Percentiles rank a stretch among this genome's conserved stretches.
Conservation (phyloP, 2,797 vertebrate species). For the Gallinago nigripennis region DNA sequence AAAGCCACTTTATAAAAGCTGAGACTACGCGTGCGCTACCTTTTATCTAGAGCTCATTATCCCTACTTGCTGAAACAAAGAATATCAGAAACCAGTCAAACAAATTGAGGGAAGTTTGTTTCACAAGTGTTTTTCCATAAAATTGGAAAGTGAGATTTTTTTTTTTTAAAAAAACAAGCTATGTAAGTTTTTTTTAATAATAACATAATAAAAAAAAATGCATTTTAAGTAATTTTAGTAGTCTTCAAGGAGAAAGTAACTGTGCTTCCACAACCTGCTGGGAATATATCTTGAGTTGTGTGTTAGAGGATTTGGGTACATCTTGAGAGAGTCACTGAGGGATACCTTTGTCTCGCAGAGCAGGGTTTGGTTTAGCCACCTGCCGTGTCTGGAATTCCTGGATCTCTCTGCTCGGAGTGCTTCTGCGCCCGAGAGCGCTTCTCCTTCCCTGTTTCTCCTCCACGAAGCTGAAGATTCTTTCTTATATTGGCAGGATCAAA, state of each 20-base stretch:
- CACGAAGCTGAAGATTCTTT: not conserved
- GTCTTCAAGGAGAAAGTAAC: accelerated
- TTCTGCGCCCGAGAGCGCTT: not conserved
- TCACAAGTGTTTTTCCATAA: not conserved
- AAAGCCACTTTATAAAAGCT: not conserved
- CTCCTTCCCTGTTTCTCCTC: not conserved
- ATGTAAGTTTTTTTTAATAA: not conserved
- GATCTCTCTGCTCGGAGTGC: not conserved
- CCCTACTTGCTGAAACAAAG: not conserved
- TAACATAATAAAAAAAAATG: not conserved
- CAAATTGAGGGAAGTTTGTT: not conserved
- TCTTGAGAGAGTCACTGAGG: not conserved
- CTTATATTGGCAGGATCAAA: not conserved
- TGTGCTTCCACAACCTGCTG: not conserved
- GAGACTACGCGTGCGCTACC: not conserved
- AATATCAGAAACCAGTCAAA: not conserved
- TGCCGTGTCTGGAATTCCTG: not conserved
- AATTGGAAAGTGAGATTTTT: not conserved
- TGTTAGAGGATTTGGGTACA: not conserved
- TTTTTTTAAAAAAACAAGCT: not conserved
- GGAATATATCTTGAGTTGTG: not conserved
- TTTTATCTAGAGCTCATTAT: not conserved
- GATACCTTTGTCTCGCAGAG: not conserved
- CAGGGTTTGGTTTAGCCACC: not conserved
- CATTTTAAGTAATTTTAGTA: not conserved